Base-by-base conservation (phyloP, 2,113 vertebrate genomes). In the Carassius auratus region DNA sequence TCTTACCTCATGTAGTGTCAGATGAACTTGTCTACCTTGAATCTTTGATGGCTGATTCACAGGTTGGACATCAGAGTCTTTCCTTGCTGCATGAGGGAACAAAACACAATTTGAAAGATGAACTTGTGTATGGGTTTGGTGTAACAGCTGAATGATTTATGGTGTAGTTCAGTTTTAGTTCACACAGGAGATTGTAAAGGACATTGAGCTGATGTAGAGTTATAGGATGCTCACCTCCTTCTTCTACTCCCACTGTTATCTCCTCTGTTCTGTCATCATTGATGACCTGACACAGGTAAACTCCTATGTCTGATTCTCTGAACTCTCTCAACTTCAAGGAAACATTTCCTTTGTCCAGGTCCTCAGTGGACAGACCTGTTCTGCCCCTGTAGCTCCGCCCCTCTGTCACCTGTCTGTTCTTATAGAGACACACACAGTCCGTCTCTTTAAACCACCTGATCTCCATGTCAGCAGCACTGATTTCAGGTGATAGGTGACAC, bases 391-490 rank as follows among this genome's bases (percentile, higher is more conserved):
- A 52, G 12, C n/a, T 76, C 13, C 42, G 26, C 6, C 45, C 73
- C 8, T 76, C 45, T 0, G 21, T 76, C 13, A 76, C 12, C n/a
- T 52, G 5, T 76, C 9, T 76, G 45, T 50, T 76, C 23, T 50
- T 48, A 76, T 26, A 76, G 45, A 76, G 45, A 73, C 69, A 73
- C 45, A 15, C 73, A 52, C 73, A 76, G 4, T 14, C n/a, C 26
- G 73, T 76, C 42, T 76, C 42, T 45, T 76, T 76, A 50, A 76
- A 76, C 73, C 42, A 76, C 23, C 73, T 30, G 45, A 52, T 76
- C 45, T 30, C 30, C 30, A 30, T 30, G 30, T 30, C 30, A 30
- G 2, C 30, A 30, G 30, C 30, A 30, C 30, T 76, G n/a, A 26
- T 26, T 52, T 52, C 45, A 76, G 73, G 73, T 14, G 73, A 52